These are phyloP conservation scores for Coendou prehensilis DNA, from an alignment of 2,797 vertebrate genomes.

Conservation along the genomic window DNA sequence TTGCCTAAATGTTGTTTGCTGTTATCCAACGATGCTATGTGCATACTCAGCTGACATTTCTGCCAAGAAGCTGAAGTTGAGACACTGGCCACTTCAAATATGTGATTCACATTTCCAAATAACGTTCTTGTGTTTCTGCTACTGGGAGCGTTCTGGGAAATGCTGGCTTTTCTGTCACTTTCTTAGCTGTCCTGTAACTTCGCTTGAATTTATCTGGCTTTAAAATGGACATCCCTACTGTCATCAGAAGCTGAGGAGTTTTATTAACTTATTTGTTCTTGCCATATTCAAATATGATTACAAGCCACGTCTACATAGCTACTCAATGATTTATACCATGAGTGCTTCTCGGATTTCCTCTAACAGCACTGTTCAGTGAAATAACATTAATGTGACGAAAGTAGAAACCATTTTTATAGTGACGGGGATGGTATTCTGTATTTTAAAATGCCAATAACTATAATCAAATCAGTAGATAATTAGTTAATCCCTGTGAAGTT, in stretches of 20 bases:
- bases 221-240: conserved; percentile 29
- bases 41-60: not conserved
- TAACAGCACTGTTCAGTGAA: conserved; percentile 46
- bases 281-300: not conserved
- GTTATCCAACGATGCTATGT: not conserved
- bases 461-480: conserved; percentile 56
- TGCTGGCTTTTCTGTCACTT: not conserved
- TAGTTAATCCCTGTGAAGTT: conserved; percentile 17
- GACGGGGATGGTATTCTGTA: conserved; percentile 66
- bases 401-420: conserved; percentile 12
- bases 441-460: conserved; percentile 69
- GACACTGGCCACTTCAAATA: not conserved
- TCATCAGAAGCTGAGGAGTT: conserved; percentile 25
- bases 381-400: conserved; percentile 24
- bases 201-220: conserved; percentile 46
- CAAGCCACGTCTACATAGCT: conserved; percentile 31
- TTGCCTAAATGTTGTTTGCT: conserved; percentile 45
- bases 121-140: conserved; percentile 56
- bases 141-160: not conserved
- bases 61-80: conserved; percentile 34
- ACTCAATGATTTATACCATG: not conserved
- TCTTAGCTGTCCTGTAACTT: conserved; percentile 23
- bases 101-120: conserved; percentile 66
- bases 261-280: conserved; percentile 33
- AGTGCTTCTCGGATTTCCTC: conserved; percentile 64